Conservation (phyloP, 2,113 vertebrate genomes). For the Carollia perspicillata region DNA sequence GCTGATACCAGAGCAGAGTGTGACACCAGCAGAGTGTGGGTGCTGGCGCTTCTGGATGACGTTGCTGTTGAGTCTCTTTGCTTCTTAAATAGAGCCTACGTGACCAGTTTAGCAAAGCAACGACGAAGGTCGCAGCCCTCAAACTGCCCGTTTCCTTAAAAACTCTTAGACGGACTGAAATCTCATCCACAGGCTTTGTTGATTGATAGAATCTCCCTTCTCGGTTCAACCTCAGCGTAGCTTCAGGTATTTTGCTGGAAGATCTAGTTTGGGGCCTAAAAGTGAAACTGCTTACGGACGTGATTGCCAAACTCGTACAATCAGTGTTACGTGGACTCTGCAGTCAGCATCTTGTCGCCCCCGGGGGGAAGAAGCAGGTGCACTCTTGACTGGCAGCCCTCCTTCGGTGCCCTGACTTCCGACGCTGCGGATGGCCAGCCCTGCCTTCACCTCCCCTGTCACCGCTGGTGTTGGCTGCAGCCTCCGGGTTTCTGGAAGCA, state of each 20-base stretch:
- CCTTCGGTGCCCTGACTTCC: rapidly evolving
- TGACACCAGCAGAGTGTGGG: no score
- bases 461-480: rapidly evolving
- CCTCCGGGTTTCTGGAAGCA: background rate
- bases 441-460: rapidly evolving
- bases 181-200: background rate
- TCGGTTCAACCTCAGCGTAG: background rate
- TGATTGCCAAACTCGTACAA: background rate
- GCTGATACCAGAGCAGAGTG: background rate
- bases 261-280: background rate
- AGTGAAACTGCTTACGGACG: background rate
- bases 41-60: background rate
- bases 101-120: background rate
- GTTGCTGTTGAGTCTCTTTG: background rate
- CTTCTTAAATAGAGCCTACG: background rate
- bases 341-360: background rate
- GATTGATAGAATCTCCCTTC: background rate
- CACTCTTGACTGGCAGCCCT: background rate
- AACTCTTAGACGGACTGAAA: background rate
- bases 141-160: background rate
- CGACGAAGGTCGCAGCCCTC: background rate
- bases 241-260: background rate
- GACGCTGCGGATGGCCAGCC: rapidly evolving
- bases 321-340: background rate
- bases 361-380: background rate